phyloP scores from a whole-genome alignment of 2,113 vertebrate species.

The Prietella phreatophila region DNA sequence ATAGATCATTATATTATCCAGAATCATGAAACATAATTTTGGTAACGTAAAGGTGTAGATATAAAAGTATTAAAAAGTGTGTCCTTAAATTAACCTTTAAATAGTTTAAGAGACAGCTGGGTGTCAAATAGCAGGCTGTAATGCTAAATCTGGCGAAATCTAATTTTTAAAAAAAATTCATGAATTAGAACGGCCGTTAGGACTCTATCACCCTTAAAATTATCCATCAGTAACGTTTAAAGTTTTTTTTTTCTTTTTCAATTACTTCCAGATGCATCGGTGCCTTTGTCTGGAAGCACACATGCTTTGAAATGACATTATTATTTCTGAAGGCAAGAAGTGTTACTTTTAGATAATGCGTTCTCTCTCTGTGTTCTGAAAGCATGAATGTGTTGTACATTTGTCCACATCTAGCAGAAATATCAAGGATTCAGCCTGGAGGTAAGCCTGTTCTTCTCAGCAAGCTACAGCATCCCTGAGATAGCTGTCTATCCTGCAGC shows the following conservation, averaged over 20 bases:
- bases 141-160: constrained; percentile 24
- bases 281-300: constrained; percentile 36
- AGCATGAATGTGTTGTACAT: constrained; percentile 49
- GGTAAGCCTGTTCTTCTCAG: constrained; percentile 54
- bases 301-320: constrained; percentile 52
- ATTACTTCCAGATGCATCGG: constrained; percentile 42
- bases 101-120: constrained; percentile 24
- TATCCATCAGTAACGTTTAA: constrained; percentile 25
- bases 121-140: constrained; percentile 14
- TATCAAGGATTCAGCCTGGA: constrained; percentile 47
- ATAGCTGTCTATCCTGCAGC: background rate
- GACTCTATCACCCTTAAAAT: background rate
- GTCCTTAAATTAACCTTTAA: constrained; percentile 20
- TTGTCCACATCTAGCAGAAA: constrained; percentile 44
- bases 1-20: constrained; percentile 3
- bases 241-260: constrained; percentile 47
- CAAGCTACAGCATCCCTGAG: constrained; percentile 26
- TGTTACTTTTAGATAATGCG: constrained; percentile 12
- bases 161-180: background rate
- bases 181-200: constrained; percentile 25
- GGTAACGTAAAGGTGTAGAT: background rate
- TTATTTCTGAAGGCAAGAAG: constrained; percentile 54
- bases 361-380: constrained; percentile 35
- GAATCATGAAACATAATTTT: background rate
- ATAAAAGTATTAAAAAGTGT: constrained; percentile 8